A percentile compares a stretch with the other conserved stretches of the same genome.
phyloP scores from a whole-genome alignment of 23 tunicate genomes.

The Ascidia mentula region DNA sequence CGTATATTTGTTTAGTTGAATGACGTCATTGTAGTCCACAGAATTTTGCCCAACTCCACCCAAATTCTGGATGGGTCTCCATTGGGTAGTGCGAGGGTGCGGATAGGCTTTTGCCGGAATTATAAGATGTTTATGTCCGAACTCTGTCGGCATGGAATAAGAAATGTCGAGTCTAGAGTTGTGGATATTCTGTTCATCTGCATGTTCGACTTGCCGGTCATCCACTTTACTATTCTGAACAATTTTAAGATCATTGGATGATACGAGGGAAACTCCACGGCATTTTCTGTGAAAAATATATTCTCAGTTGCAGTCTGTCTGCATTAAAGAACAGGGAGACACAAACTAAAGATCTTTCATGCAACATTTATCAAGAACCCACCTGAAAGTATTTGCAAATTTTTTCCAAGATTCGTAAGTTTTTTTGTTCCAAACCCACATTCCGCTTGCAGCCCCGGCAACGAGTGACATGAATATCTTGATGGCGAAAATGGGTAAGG shows the following conservation, averaged over 20 bases:
- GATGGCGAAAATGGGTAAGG: slow-evolving; percentile 39
- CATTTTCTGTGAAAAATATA: no score
- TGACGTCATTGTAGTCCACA: no score
- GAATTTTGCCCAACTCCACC: no score
- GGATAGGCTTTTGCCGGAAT: no score
- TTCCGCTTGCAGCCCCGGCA: slow-evolving; percentile 69
- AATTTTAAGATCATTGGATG: background rate
- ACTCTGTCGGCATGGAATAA: no score
- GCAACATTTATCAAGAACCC: background rate
- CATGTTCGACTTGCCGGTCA: background rate
- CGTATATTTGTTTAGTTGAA: no score
- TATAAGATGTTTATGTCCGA: no score
- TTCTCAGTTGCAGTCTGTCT: no score
- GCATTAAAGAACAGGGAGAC: no score
- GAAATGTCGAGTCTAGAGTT: background rate
- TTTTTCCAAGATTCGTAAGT: slow-evolving; percentile 61
- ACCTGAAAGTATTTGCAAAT: background rate
- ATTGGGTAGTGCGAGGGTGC: no score
- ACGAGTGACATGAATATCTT: slow-evolving; percentile 71
- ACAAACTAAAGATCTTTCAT: no score
- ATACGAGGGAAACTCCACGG: background rate
- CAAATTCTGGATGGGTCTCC: no score
- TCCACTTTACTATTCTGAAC: background rate
- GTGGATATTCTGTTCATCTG: background rate
- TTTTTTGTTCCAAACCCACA: slow-evolving; percentile 81